These are phyloP conservation scores for Heliconius ismenius DNA, from an alignment of 2,888 invertebrate species.

Conservation along the genomic window DNA sequence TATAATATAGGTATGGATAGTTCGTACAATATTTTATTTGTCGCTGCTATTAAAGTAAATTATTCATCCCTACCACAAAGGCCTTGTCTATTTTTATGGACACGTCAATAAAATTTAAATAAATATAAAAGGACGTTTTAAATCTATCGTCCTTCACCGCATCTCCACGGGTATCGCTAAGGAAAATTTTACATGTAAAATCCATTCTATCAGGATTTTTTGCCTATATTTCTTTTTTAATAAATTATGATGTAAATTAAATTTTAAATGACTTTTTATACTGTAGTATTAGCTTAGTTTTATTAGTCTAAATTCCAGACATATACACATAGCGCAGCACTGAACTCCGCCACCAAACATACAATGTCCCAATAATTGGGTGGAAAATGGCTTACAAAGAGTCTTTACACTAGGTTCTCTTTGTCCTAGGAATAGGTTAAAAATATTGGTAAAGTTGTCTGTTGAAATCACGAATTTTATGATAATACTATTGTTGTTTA, in stretches of 20 bases:
- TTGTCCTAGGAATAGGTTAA: too few species aligned
- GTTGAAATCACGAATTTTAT: too few species aligned
- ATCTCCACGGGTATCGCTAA: conserved; percentile 1
- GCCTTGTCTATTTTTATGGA: background rate
- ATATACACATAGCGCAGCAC: too few species aligned
- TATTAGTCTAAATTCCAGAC: too few species aligned
- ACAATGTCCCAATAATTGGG: too few species aligned
- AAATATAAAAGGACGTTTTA: background rate
- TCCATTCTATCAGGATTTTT: background rate
- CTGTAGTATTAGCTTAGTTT: background rate
- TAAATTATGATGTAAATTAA: background rate
- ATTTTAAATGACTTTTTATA: background rate
- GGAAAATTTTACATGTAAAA: conserved; percentile 8
- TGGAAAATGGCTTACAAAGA: too few species aligned
- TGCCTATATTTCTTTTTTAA: background rate
- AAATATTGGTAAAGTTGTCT: too few species aligned
- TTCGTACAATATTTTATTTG: too few species aligned
- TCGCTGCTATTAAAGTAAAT: background rate
- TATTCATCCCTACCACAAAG: background rate
- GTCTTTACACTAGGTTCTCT: too few species aligned
- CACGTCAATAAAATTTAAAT: background rate
- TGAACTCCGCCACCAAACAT: too few species aligned
- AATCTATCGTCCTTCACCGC: conserved; percentile 18
- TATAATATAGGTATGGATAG: too few species aligned
- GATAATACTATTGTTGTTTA: too few species aligned